Conservation (phyloP, 2,113 vertebrate species). For the Oryzias javanicus region DNA sequence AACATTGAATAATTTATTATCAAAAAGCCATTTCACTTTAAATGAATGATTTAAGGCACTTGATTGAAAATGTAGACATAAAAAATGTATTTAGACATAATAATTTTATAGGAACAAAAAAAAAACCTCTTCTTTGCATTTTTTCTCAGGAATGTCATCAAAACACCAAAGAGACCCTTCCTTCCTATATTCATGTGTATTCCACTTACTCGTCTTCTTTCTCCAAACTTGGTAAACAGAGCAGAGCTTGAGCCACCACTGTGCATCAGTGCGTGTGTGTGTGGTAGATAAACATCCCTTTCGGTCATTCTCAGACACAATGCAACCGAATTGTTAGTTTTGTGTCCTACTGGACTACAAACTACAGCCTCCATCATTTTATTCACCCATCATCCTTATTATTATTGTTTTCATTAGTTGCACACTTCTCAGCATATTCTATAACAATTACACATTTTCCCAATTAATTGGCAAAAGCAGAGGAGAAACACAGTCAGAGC, state of each 20-base stretch:
- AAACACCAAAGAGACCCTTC: slow-evolving; percentile 23
- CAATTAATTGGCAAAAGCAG: too few species aligned
- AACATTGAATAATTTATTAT: too few species aligned
- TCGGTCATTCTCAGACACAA: slow-evolving; percentile 34
- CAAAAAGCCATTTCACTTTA: too few species aligned
- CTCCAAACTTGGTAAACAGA: slow-evolving; percentile 71
- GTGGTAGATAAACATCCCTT: slow-evolving; percentile 59
- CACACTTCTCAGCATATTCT: too few species aligned
- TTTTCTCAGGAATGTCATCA: slow-evolving; percentile 53
- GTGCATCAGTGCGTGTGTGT: slow-evolving; percentile 18
- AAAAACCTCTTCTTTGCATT: slow-evolving; percentile 2
- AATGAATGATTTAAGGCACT: too few species aligned
- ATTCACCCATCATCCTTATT: background rate
- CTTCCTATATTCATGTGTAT: background rate
- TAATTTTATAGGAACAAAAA: too few species aligned
- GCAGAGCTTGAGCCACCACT: slow-evolving; percentile 19
- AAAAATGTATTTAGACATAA: too few species aligned
- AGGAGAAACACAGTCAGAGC: too few species aligned
- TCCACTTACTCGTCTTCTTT: slow-evolving; percentile 56
- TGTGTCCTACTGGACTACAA: slow-evolving; percentile 50
- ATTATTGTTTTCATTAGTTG: too few species aligned
- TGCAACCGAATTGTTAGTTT: slow-evolving; percentile 47
- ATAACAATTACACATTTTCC: too few species aligned
- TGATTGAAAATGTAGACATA: too few species aligned
- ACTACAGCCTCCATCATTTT: slow-evolving; percentile 40